Base-by-base conservation (phyloP, 1,140 invertebrate genomes). In the Sinonovacula constricta region DNA sequence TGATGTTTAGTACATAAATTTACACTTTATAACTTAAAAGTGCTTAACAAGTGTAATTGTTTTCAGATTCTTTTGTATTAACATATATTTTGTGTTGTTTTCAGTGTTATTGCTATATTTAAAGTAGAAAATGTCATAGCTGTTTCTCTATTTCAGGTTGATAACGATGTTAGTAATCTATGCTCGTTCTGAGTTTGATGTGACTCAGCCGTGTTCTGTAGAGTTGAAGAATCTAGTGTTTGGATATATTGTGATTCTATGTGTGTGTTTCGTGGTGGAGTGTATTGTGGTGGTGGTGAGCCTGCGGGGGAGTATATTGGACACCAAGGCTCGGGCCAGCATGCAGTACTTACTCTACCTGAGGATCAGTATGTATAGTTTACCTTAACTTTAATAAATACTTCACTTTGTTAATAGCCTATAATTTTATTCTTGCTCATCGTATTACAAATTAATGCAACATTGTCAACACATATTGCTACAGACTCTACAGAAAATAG, bases 331-430 rank as follows among this genome's bases (percentile, higher is more conserved):
- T 0, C 91, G 96, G 59, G 92, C 93, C 53, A 93, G 94, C 71
- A 96, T 97, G 92, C 94, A 95, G 90, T 95, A 96, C 87, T 92
- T 97, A 24, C 93, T 97, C 65, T 97, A 97, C 91, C 88, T 94
- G 70, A 93, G 95, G 89, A 91, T 96, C 53, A 93, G 96, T 97
- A 92, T 94, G 93, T 28, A 45, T 15, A 67, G 36, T 12, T 5
- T 10, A 18, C 57, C 24, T 10, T 7, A 60, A 34, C 15, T 30
- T 63, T 65, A 45, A 15, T 45, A 68, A 24, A 22, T 63, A 39
- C 22, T 54, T n/a, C 7, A 10, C 39, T 18, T 18, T 10, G 14
- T 22, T 57, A 18, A 24, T 57, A n/a, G 10, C 22, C 12, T 24
- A n/a, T 10, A 12, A 18, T 12, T 57, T 26, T n/a, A 18, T 57